Percentiles rank a stretch among this genome's conserved stretches.
phyloP scores from a whole-genome alignment of 2,113 vertebrate genomes.

The Pantherophis guttatus region DNA sequence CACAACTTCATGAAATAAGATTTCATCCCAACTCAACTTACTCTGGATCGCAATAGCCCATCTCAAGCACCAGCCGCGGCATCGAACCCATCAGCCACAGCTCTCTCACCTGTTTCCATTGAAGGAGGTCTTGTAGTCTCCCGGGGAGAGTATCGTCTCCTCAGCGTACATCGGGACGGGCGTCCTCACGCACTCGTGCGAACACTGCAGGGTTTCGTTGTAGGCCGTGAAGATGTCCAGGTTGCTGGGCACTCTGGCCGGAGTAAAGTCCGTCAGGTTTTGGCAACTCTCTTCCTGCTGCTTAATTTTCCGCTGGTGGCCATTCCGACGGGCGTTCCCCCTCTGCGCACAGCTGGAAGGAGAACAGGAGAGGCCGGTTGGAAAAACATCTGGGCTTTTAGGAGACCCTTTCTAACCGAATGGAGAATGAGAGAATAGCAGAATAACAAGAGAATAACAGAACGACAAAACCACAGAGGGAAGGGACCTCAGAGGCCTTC shows the following conservation, averaged over 20 bases:
- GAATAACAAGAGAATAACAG: no score
- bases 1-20: not conserved
- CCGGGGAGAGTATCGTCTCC: slow-evolving; percentile 86
- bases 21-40: not conserved
- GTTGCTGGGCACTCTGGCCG: slow-evolving; percentile 89
- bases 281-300: slow-evolving; percentile 99
- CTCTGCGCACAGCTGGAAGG: slow-evolving; percentile 89
- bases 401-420: not conserved
- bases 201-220: slow-evolving; percentile 95
- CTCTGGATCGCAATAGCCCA: not conserved
- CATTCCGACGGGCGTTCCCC: slow-evolving; percentile 86
- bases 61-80: not conserved
- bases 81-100: not conserved
- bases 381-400: not conserved
- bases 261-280: slow-evolving; percentile 94
- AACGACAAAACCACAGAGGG: no score
- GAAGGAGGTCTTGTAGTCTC: slow-evolving; percentile 89
- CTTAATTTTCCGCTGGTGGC: slow-evolving; percentile 94
- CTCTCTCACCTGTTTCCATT: slow-evolving; percentile 92
- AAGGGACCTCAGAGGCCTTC: not conserved
- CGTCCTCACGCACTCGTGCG: slow-evolving; percentile 91
- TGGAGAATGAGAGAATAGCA: no score
- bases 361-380: not conserved
- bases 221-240: slow-evolving; percentile 99
- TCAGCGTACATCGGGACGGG: slow-evolving; percentile 87